Evolutionary conservation across 2,113 vertebrate genomes (phyloP).

Genomic region (Toxostoma redivivum): DNA sequence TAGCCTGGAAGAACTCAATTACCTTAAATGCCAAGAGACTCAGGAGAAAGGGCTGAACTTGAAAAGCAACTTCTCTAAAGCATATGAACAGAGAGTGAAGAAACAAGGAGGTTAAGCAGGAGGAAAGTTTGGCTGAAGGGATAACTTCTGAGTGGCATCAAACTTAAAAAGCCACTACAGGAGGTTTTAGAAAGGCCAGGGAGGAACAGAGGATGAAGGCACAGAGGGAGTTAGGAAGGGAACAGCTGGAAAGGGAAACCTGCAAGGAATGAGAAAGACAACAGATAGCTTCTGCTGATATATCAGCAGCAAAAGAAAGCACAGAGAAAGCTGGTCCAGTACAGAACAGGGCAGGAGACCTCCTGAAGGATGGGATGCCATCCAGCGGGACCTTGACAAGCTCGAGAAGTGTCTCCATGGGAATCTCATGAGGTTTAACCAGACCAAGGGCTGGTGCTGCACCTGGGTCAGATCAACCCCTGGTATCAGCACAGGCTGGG

Average conservation of each 20-base stretch:
- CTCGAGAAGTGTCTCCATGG: fast-evolving
- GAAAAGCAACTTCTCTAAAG: background rate
- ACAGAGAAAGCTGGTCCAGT: background rate
- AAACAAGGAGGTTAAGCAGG: background rate
- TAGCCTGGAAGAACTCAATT: background rate
- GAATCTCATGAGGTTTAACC: background rate
- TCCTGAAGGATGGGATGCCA: background rate
- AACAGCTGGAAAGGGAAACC: background rate
- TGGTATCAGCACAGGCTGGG: too few species aligned
- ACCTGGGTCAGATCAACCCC: too few species aligned
- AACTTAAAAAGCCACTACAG: background rate
- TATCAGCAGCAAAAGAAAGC: background rate
- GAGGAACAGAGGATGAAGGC: background rate
- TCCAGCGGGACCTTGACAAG: background rate
- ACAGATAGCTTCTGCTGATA: background rate
- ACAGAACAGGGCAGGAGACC: background rate
- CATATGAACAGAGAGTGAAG: background rate
- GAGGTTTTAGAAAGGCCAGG: background rate
- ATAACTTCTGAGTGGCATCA: background rate
- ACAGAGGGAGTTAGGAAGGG: background rate
- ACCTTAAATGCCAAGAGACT: background rate
- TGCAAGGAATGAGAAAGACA: background rate
- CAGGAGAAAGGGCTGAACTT: background rate
- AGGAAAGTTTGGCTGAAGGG: background rate
- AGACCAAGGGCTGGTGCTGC: background rate